Percentiles rank a stretch among this genome's conserved stretches.
Evolutionary conservation across 2,113 vertebrate genomes (phyloP).

Genomic region (Nothocercus julius): DNA sequence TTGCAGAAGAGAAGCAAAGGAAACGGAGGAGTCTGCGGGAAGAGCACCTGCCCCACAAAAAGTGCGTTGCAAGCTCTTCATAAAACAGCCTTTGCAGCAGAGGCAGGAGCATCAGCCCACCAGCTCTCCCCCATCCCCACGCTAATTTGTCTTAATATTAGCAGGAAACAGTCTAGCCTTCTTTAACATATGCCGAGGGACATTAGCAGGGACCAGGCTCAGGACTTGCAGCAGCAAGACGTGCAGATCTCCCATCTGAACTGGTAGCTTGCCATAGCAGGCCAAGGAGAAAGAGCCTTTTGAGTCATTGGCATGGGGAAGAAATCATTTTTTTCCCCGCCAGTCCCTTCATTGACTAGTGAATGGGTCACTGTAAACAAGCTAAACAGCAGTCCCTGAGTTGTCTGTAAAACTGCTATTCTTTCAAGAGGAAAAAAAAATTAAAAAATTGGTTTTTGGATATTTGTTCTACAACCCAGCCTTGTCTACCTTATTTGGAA

Average conservation of each 20-base stretch:
- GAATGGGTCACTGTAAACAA: background rate
- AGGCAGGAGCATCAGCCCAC: background rate
- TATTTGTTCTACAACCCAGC: background rate
- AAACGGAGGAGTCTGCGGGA: background rate
- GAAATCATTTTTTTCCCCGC: background rate
- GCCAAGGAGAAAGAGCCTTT: background rate
- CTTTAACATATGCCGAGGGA: background rate
- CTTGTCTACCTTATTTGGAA: background rate
- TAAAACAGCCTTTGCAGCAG: background rate
- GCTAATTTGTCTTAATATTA: fast-evolving
- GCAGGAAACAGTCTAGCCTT: conserved; percentile 29
- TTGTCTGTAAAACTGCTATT: background rate
- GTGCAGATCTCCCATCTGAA: background rate
- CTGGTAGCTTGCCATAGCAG: fast-evolving
- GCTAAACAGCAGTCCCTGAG: fast-evolving
- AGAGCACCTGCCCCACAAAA: background rate
- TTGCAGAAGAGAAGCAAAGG: background rate
- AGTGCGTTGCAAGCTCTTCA: fast-evolving
- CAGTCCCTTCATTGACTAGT: background rate
- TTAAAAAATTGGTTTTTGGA: background rate
- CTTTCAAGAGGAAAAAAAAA: background rate
- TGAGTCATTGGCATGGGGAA: background rate
- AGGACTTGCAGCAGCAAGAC: background rate
- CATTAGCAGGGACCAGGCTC: background rate
- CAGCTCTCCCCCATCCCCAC: background rate